Conservation (phyloP, 2,113 vertebrate species). For the Puffinus mauretanicus region DNA sequence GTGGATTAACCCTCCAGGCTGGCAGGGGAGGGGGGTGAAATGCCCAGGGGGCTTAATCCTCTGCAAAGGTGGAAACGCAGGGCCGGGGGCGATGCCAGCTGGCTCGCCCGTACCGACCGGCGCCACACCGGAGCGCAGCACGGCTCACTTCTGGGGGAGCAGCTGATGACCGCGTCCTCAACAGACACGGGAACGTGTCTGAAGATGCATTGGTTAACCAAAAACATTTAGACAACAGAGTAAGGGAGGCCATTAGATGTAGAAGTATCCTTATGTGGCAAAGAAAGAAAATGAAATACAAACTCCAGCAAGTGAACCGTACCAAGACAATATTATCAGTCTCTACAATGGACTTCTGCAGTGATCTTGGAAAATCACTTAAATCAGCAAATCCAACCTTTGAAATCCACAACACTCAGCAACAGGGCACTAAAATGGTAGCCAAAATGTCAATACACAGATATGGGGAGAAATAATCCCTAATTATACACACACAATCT, state of each 20-base stretch:
- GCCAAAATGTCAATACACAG: not conserved
- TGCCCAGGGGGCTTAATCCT: not conserved
- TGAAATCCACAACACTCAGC: not conserved
- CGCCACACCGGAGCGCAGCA: rapidly evolving
- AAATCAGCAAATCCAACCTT: not conserved
- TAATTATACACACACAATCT: not conserved
- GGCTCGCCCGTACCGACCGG: rapidly evolving
- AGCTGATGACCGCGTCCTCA: not conserved
- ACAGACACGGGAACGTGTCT: rapidly evolving
- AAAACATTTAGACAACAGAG: not conserved
- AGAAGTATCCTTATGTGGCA: not conserved
- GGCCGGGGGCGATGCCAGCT: not conserved
- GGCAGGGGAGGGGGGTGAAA: too few species aligned
- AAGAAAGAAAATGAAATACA: not conserved
- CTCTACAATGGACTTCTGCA: not conserved
- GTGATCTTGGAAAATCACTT: not conserved
- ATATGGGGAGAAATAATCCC: not conserved
- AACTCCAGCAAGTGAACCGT: not conserved
- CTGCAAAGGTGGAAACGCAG: not conserved
- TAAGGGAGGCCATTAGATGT: too few species aligned
- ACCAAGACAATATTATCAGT: not conserved
- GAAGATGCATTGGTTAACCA: not conserved
- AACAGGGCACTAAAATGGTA: not conserved
- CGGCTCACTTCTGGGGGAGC: not conserved
- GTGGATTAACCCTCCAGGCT: not conserved